Conservation (phyloP, 2,888 invertebrate species). For the Morpho achilles region DNA sequence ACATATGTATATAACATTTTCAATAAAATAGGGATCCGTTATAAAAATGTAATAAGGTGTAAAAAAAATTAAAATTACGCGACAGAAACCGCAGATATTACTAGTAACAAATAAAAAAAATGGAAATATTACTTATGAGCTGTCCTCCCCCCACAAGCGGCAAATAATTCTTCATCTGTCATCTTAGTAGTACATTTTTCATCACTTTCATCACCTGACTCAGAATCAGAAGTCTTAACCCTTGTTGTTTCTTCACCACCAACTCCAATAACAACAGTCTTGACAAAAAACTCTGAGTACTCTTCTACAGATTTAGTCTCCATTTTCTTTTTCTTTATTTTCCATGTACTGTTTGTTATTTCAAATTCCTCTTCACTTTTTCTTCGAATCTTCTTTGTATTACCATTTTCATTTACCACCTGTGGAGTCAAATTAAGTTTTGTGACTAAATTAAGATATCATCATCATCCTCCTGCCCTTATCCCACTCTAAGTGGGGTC, state of each 20-base stretch:
- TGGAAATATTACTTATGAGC: slow-evolving; percentile 86
- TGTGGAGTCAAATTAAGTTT: slow-evolving; percentile 28
- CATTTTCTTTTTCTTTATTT: slow-evolving; percentile 47
- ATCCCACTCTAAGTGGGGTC: no score
- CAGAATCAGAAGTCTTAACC: slow-evolving; percentile 39
- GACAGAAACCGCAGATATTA: no score
- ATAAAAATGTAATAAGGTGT: no score
- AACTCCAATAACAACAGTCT: slow-evolving; percentile 53
- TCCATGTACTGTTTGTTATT: slow-evolving; percentile 64
- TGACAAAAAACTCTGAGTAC: slow-evolving; percentile 60
- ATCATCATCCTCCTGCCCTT: no score
- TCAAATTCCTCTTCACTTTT: slow-evolving; percentile 49
- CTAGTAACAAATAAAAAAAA: background rate
- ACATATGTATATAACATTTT: no score
- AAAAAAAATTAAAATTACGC: no score
- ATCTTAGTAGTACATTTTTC: slow-evolving; percentile 56
- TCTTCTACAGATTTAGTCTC: slow-evolving; percentile 37
- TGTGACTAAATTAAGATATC: background rate
- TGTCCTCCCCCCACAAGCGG: slow-evolving; percentile 88
- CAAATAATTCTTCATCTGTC: slow-evolving; percentile 89
- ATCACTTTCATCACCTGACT: slow-evolving; percentile 41
- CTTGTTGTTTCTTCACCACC: slow-evolving; percentile 49
- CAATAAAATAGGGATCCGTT: no score
- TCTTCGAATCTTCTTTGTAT: slow-evolving; percentile 62
- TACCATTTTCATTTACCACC: slow-evolving; percentile 63